phyloP scores from a whole-genome alignment of 2,797 vertebrate species.

The Alosa sapidissima region DNA sequence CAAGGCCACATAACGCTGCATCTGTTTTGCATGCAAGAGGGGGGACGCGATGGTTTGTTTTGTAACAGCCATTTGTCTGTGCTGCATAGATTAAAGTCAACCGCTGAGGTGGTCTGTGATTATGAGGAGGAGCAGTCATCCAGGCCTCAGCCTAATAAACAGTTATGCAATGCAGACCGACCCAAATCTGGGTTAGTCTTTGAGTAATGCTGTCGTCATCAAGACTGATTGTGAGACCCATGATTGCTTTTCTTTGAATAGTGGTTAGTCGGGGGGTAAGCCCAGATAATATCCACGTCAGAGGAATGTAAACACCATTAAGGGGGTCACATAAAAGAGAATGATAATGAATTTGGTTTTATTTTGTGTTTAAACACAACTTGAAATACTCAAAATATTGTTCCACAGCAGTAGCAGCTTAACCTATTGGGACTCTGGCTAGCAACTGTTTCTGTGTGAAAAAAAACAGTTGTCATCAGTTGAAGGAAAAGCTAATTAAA shows the following conservation, averaged over 20 bases:
- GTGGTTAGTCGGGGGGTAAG: background rate
- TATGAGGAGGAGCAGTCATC: background rate
- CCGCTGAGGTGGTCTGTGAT: conserved; percentile 13
- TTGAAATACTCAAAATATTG: background rate
- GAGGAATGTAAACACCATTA: background rate
- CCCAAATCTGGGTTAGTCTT: conserved; percentile 10
- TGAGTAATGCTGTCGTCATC: background rate
- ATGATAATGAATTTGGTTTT: background rate
- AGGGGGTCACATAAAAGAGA: background rate
- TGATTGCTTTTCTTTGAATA: conserved; percentile 13
- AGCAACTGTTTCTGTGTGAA: background rate
- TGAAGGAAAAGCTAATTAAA: background rate
- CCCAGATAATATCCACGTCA: background rate
- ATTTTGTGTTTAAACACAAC: too few relatives aligned
- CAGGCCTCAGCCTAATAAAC: conserved; percentile 33
- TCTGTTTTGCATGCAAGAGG: conserved; percentile 24
- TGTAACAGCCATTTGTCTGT: conserved; percentile 20
- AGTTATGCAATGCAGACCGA: conserved; percentile 26
- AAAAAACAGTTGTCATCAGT: background rate
- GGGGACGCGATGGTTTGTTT: background rate
- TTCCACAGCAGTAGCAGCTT: background rate
- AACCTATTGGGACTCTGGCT: background rate
- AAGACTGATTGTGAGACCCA: background rate
- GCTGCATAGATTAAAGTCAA: conserved; percentile 27
- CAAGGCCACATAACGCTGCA: background rate